phyloP scores from a whole-genome alignment of 2,113 vertebrate genomes.

The Nycticryphes semicollaris region DNA sequence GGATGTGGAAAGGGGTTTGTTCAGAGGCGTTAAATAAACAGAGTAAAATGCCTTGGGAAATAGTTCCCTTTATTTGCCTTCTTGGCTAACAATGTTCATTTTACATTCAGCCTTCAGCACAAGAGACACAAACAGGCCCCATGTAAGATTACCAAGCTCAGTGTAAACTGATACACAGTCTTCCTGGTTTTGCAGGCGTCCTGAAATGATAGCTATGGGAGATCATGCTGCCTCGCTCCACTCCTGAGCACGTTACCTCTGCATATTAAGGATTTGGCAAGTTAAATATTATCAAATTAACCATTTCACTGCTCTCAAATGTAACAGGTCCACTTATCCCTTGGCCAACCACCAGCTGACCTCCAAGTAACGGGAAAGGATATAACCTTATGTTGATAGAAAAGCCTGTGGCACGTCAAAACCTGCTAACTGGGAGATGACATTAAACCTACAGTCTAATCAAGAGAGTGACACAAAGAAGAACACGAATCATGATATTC shows the following conservation, averaged over 20 bases:
- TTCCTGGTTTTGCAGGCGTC: constrained; percentile 16
- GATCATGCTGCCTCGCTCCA: accelerated
- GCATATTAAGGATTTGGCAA: not conserved
- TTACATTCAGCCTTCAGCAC: constrained; percentile 17
- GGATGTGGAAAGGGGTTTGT: constrained; percentile 56
- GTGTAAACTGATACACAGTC: not conserved
- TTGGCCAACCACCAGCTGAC: not conserved
- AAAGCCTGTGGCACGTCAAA: not conserved
- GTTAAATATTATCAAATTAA: not conserved
- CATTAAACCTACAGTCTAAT: not conserved
- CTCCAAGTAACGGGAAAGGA: not conserved
- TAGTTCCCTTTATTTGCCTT: constrained; percentile 55
- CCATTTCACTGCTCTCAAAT: not conserved
- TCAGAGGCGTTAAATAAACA: constrained; percentile 58
- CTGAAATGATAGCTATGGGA: not conserved
- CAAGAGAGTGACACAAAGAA: not conserved
- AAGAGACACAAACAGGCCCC: constrained; percentile 21
- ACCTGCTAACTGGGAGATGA: not conserved
- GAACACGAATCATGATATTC: not conserved
- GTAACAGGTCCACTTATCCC: not conserved
- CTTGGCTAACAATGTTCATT: constrained; percentile 58
- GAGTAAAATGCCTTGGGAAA: constrained; percentile 47
- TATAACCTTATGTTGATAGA: not conserved
- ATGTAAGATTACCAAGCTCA: constrained; percentile 26
- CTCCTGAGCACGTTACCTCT: not conserved